Evolutionary conservation across 2,888 invertebrate species (phyloP), one percentile per base, ranked within the genome.

Genomic region (Meteorus colon): DNA sequence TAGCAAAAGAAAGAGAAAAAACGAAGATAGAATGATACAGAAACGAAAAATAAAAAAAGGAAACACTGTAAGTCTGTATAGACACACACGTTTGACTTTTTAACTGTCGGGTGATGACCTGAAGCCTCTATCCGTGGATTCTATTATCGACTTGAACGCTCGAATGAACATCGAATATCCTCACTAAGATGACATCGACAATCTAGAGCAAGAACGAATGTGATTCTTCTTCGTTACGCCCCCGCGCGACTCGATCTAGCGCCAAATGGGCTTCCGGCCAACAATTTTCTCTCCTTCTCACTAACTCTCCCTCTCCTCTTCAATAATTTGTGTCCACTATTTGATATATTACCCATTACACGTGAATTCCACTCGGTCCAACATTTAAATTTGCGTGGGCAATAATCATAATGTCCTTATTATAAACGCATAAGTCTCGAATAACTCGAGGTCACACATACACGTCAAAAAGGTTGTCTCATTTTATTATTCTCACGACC

Each of bases 291-390:
- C 27, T 63, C 34, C 71, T 51, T 59, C 78, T 78, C 77, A 68
- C 77, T 70, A 79, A 70, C 79, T 78, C 75, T 79, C 80, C 34
- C 24, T 65, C 37, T 48, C n/a, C 6, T 48, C 14, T 16, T n/a
- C 16, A n/a, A n/a, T 48, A 48, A 14, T n/a, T 48, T 48, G 48
- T 48, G 16, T 48, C n/a, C 24, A 55, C 19, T 8, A n/a, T n/a
- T 4, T 55, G 6, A 8, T n/a, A 19, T 19, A 55, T 5, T 19
- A 19, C 8, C 5, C 24, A 24, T 24, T 31, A 48, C 69, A 65
- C 78, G 63, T 78, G 79, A 82, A 82, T 81, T 83, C 81, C 80
- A 63, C 70, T 76, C 79, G 75, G 76, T 81, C 78, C 81, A 70
- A 74, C 41, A 70, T 67, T 41, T 59, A 45, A 71, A 71, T 55